Conservation (phyloP, 1,140 invertebrate genomes). For the Bemisia tabaci region DNA sequence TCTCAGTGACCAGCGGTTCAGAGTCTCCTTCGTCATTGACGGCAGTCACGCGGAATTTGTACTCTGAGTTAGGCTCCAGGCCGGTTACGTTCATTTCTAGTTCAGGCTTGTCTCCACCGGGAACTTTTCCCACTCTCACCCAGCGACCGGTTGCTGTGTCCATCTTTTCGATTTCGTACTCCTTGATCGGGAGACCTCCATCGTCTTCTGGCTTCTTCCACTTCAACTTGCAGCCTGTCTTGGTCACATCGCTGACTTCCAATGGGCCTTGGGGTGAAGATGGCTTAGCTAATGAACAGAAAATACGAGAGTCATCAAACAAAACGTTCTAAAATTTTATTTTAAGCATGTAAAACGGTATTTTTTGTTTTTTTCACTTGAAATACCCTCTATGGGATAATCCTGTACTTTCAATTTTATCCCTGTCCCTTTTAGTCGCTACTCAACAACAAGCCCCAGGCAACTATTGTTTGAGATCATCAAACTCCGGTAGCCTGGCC, state of each 20-base stretch:
- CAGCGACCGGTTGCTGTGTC: slow-evolving; percentile 79
- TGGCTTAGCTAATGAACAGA: slow-evolving; percentile 58
- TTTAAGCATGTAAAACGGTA: too few species aligned
- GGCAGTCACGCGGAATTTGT: slow-evolving; percentile 91
- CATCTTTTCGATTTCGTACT: slow-evolving; percentile 91
- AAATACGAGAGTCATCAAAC: slow-evolving; percentile 12
- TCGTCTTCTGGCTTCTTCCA: slow-evolving; percentile 89
- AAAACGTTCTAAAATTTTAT: too few species aligned
- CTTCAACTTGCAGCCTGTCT: slow-evolving; percentile 69
- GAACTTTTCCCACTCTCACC: slow-evolving; percentile 66
- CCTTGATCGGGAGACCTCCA: slow-evolving; percentile 82
- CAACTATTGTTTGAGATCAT: too few species aligned
- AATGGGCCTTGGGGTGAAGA: slow-evolving; percentile 75
- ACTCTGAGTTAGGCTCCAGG: slow-evolving; percentile 79
- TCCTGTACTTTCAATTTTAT: too few species aligned
- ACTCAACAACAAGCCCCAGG: too few species aligned
- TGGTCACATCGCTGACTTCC: slow-evolving; percentile 71
- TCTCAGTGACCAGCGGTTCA: slow-evolving; percentile 75
- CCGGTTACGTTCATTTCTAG: slow-evolving; percentile 80
- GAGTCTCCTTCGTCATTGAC: slow-evolving; percentile 93
- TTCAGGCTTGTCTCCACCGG: slow-evolving; percentile 34
- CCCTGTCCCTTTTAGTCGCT: too few species aligned
- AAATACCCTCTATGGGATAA: too few species aligned
- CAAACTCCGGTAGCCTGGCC: too few species aligned
- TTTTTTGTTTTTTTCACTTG: too few species aligned